Evolutionary conservation across 2,888 invertebrate species (phyloP).

Genomic region (Drosophila mayaguana): DNA sequence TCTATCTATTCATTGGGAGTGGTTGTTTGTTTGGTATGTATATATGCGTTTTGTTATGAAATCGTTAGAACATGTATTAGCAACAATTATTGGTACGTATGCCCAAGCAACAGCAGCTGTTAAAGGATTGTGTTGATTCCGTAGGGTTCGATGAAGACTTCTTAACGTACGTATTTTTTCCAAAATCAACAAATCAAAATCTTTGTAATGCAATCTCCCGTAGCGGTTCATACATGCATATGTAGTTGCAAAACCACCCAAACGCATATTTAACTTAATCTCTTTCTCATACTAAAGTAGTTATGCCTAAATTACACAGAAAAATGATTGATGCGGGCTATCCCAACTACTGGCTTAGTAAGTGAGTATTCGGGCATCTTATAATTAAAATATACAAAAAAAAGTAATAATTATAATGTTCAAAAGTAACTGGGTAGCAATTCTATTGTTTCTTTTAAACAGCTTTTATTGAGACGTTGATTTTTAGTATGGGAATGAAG

Average conservation of each 20-base stretch:
- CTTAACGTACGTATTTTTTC: constrained; percentile 57
- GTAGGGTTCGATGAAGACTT: constrained; percentile 52
- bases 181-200: constrained; percentile 45
- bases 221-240: constrained; percentile 35
- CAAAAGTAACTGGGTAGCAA: constrained; percentile 32
- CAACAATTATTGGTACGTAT: constrained; percentile 53
- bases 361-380: constrained; percentile 50
- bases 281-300: constrained; percentile 56
- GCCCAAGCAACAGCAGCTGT: constrained; percentile 41
- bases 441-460: constrained; percentile 70
- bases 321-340: constrained; percentile 44
- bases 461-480: constrained; percentile 49
- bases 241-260: constrained; percentile 36
- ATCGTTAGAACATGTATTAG: constrained; percentile 43
- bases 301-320: constrained; percentile 40
- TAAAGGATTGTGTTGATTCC: constrained; percentile 46
- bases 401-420: constrained; percentile 18
- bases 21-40: constrained; percentile 45
- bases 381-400: constrained; percentile 10
- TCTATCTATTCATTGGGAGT: constrained; percentile 32
- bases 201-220: constrained; percentile 40
- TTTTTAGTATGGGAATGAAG: constrained; percentile 54
- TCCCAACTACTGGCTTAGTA: constrained; percentile 56
- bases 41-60: constrained; percentile 41
- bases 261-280: constrained; percentile 51